Conservation (phyloP, 2,888 invertebrate genomes). For the Lasioglossum marginatum region DNA sequence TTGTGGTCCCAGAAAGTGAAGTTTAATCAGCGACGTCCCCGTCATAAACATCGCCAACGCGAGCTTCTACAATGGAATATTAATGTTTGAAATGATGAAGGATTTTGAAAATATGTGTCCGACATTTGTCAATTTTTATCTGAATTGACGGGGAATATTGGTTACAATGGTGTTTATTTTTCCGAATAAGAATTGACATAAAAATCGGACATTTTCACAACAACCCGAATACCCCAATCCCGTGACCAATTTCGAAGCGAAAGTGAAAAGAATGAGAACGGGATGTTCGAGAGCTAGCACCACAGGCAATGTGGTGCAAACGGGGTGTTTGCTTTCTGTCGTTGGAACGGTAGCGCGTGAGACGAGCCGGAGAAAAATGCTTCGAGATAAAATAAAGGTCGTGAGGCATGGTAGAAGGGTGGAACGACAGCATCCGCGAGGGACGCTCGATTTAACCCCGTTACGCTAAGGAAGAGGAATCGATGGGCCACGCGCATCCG, state of each 20-base stretch:
- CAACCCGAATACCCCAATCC: too few relatives aligned
- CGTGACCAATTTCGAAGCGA: background rate
- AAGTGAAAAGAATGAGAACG: background rate
- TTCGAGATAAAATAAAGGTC: conserved; percentile 66
- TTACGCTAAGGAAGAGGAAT: conserved; percentile 72
- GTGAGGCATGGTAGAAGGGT: conserved; percentile 44
- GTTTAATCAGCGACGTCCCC: too few relatives aligned
- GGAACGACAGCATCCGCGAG: conserved; percentile 70
- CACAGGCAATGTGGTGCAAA: background rate
- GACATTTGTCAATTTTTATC: too few relatives aligned
- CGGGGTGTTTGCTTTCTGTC: conserved; percentile 40
- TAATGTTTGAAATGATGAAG: too few relatives aligned
- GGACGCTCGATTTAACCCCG: conserved; percentile 78
- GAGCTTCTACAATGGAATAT: too few relatives aligned
- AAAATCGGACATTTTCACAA: too few relatives aligned
- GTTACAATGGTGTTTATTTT: too few relatives aligned
- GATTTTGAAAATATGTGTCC: too few relatives aligned
- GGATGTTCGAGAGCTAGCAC: background rate
- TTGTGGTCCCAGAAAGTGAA: too few relatives aligned
- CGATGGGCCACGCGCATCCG: conserved; percentile 73
- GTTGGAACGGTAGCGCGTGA: conserved; percentile 23
- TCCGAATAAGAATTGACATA: too few relatives aligned
- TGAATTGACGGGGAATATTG: too few relatives aligned
- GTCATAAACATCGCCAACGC: too few relatives aligned
- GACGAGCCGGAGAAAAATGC: conserved; percentile 56